Evolutionary conservation across 2,797 vertebrate species (phyloP), one percentile per base, ranked within the genome.

Genomic region (Fratercula arctica): DNA sequence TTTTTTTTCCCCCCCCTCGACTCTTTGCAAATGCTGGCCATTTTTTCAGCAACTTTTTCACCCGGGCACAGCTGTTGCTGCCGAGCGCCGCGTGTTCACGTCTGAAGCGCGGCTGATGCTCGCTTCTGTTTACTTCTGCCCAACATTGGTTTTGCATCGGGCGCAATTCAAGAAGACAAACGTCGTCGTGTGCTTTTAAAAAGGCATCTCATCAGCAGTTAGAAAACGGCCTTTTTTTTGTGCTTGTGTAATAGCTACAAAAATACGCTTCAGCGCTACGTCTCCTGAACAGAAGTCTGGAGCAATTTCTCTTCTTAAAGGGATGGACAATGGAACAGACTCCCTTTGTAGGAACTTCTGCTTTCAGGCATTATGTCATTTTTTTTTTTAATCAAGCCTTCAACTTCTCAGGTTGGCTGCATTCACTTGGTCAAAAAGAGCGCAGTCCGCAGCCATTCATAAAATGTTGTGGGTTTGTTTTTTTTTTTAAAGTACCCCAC

Each of bases 151-250:
- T 97, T 92, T 92, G 66, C 25, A 25, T n/a, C 73, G 94, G 57
- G 68, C 70, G 48, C 48, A 66, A 95, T 92, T 96, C 89, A 92
- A 61, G 94, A 97, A 97, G 93, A 96, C 77, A 93, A 96, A 97
- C 31, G 11, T 78, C 64, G 90, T 97, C 82, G 59, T 50, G 93
- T 90, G 46, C 61, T 95, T 48, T 96, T 95, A 67, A 96, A 94
- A 85, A 87, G 37, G 37, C 75, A n/a, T 83, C 69, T 45, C 28
- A 31, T 87, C 64, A 45, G 48, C 61, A 41, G 48, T 70, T 76
- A 61, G 78, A 89, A 91, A 59, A 48, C 13, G 60, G 45, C 25
- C 67, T 85, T 70, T 93, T 87, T 50, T 90, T 93, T 45, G 3
- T 77, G 43, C 67, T 88, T 93, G 53, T 37, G 50, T 60, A 91